Base-by-base conservation (phyloP, 2,113 vertebrate genomes). In the Callithrix jacchus region DNA sequence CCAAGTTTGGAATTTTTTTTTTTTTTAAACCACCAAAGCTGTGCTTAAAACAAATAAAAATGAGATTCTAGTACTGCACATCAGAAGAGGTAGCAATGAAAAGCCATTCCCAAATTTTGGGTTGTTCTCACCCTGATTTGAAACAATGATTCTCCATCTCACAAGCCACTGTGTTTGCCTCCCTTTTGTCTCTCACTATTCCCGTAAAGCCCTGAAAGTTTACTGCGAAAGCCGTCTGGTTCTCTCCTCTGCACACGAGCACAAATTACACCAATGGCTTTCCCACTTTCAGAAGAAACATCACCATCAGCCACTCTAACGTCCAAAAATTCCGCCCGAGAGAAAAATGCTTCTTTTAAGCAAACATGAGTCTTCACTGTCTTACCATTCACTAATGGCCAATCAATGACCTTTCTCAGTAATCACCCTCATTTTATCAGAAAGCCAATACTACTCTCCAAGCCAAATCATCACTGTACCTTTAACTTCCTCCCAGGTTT, bases 41-140 rank as follows among this genome's bases (percentile, higher is more conserved):
- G 54, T 56, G 13, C 52, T 89, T 93, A 71, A 92, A 96, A 80
- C 14, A 96, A 93, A 93, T 70, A 54, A 92, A 92, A 97, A 45
- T 71, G 47, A 89, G 27, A 91, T 73, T 42, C 79, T 73, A 18
- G 11, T 45, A 42, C 2, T 84, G 47, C 5, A 42, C 2, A 14
- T 37, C 47, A 76, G 20, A 95, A 47, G 23, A 96, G 42, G 25
- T n/a, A 74, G 56, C 74, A 79, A 13, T 76, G 35, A 91, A 47
- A 90, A 95, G 30, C 23, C 74, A 79, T 64, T 30, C 64, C 47
- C 32, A 73, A 93, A 82, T 81, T 64, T 64, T 30, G 12, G 12
- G 61, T 64, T 64, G 12, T 88, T 91, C 77, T 82, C 49, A 35
- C 10, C 9, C 13, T 52, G 40, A 30, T n/a, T 91, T 68, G 73